Base-by-base conservation (phyloP, 2,797 vertebrate species). In the Xyrichtys novacula region DNA sequence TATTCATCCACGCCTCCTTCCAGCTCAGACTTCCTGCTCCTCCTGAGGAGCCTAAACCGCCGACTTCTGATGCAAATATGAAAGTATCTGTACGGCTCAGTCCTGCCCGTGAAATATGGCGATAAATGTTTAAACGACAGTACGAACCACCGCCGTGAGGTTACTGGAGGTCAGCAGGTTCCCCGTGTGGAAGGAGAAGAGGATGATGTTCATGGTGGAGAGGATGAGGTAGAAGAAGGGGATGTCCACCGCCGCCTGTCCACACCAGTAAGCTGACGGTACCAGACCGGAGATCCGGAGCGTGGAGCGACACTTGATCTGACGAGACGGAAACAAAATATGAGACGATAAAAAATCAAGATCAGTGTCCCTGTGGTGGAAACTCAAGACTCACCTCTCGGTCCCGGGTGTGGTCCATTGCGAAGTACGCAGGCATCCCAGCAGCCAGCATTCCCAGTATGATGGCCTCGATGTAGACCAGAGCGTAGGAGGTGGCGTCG, bases 231-330 rank as follows among this genome's bases (percentile, higher is more conserved):
- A 94, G 77, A 90, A 95, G 69, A 97, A 75, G 0, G 90, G 93
- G 47, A 97, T 61, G 60, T 99, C 98, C 78, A 98, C 94, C 3
- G 95, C 85, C 0, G 96, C 96, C 84, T 95, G 96, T 1, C 98
- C 97, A 0, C 93, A 96, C 98, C 97, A 99, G 89, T 98, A 99
- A 0, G 97, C 97, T 0, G 97, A 99, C 0, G 97, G 96, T 0
- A 95, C 65, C 85, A 98, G 89, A 9, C 97, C 98, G 0, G 96
- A 98, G 63, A 95, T 85, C 20, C 94, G 84, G 23, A 99, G 89
- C 0, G 95, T 97, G 0, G 94, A 92, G 6, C 87, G 93, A 63
- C 94, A 93, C 90, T 95, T 96, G 8, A 85, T 92, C 97, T 99
- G 81, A 38, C 98, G 80, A 36, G 65, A 8, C 9, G 6, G 22